These are phyloP conservation scores for Chelon auratus DNA, from an alignment of 2,797 vertebrate genomes.

Conservation along the genomic window DNA sequence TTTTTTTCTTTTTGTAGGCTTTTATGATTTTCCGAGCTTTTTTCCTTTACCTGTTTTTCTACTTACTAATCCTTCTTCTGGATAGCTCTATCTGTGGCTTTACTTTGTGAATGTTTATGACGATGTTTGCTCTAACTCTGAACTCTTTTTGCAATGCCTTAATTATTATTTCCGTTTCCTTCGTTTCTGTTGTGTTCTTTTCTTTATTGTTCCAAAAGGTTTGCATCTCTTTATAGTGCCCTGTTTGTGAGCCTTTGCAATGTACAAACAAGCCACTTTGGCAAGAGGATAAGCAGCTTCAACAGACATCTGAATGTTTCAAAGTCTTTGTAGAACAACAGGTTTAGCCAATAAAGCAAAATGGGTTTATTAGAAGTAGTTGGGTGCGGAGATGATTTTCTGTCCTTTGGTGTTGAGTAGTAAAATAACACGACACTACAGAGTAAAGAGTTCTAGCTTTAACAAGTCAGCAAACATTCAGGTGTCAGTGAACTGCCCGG, in stretches of 20 bases:
- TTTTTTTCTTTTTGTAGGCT: constrained; percentile 76
- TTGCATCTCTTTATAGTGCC: constrained; percentile 85
- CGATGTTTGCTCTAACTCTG: constrained; percentile 84
- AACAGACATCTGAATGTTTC: constrained; percentile 83
- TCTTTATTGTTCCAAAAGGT: constrained; percentile 76
- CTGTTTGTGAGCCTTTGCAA: constrained; percentile 85
- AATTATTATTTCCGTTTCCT: constrained; percentile 62
- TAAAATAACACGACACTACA: neutral
- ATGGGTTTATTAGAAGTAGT: constrained; percentile 20
- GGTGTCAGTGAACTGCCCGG: constrained; percentile 80
- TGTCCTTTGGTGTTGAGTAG: neutral
- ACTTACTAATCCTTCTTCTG: constrained; percentile 84
- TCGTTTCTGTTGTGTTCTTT: constrained; percentile 59
- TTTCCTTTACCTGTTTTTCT: constrained; percentile 74
- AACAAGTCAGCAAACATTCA: constrained; percentile 78
- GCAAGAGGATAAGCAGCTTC: constrained; percentile 82
- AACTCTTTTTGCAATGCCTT: constrained; percentile 82
- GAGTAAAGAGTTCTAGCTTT: neutral
- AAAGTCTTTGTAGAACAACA: constrained; percentile 37
- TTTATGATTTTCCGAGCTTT: constrained; percentile 80
- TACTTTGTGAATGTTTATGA: constrained; percentile 86
- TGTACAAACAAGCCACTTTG: constrained; percentile 80
- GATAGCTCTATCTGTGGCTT: constrained; percentile 87
- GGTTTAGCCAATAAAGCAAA: constrained; percentile 13
- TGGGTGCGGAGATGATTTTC: constrained; percentile 2